Evolutionary conservation across 2,797 vertebrate species (phyloP), one percentile per base, ranked within the genome.

Genomic region (Enteromius fasciolatus): DNA sequence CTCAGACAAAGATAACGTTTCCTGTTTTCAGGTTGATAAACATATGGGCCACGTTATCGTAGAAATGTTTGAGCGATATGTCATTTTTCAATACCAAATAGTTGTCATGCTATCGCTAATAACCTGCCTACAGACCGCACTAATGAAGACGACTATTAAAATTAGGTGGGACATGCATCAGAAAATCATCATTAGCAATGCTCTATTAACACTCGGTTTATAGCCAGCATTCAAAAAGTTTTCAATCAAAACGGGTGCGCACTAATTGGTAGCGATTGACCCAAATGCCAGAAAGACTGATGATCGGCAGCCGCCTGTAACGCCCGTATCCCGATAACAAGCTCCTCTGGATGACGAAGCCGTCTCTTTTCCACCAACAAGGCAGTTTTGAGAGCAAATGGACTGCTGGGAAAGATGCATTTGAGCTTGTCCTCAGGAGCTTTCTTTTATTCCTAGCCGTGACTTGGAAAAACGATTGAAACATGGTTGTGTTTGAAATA

Each of bases 241-340:
- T 74, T 81, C 54, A 41, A 81, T 81, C 44, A 75, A 50, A 63
- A 41, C 1, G 17, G 57, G n/a, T 41, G 80, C 15, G 11, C 69
- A 39, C 44, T 52, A 81, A 81, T 66, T 74, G 69, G 44, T 41
- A 81, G n/a, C 17, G 70, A 81, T 74, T 81, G 80, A 81, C 80
- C 80, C 70, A 81, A 81, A 81, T 81, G 70, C 46, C 80, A 81
- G 70, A 9, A 81, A 81, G 80, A 81, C 46, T 54, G 70, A 81
- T 74, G 70, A 48, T 28, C 44, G 46, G n/a, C 17, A 33, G 59
- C n/a, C 5, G 18, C 7, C 28, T 4, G 44, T 52, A 81, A 74
- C 6, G 69, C 41, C 57, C 2, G 44, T 12, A 66, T 64, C 44
- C 44, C 10, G 44, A 81, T 81, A 81, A 74, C 59, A 74, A 81